Percentiles rank a stretch among this genome's conserved stretches.
These are phyloP conservation scores for Zonotrichia leucophrys DNA, from an alignment of 2,113 vertebrate genomes.

Conservation along the genomic window DNA sequence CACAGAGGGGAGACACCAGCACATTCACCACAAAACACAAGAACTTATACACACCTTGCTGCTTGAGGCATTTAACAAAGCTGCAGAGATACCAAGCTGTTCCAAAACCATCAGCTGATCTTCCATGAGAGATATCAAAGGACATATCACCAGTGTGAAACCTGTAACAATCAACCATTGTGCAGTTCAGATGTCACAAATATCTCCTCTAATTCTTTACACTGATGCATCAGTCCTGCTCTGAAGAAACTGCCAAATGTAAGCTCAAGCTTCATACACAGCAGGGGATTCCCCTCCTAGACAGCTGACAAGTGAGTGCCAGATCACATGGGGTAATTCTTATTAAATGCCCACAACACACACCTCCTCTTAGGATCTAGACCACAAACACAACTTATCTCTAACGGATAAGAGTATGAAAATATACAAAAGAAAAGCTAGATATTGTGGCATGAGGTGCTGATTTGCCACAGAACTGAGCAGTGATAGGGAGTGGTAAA, in stretches of 20 bases:
- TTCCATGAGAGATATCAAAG: slow-evolving; percentile 96
- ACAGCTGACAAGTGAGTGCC: background rate
- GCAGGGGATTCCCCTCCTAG: background rate
- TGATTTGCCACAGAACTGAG: background rate
- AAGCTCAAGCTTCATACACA: background rate
- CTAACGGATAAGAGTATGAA: background rate
- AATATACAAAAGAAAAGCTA: background rate
- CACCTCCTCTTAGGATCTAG: background rate
- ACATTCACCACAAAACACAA: fast-evolving
- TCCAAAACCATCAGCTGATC: slow-evolving; percentile 94
- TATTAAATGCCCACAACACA: background rate
- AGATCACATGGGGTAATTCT: background rate
- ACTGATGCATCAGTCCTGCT: background rate
- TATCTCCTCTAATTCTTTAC: background rate
- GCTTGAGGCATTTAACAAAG: slow-evolving; percentile 88
- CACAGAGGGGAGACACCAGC: background rate
- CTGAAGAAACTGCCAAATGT: background rate
- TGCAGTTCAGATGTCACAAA: background rate
- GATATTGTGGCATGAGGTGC: background rate
- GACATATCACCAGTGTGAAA: slow-evolving; percentile 91
- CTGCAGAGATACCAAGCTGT: slow-evolving; percentile 82
- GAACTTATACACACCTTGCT: slow-evolving; percentile 79
- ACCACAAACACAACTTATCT: background rate
- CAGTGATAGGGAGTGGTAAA: background rate
- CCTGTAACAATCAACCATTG: slow-evolving; percentile 72